These are phyloP conservation scores for Luperina nickerlii DNA, from an alignment of 2,888 invertebrate species.

Conservation along the genomic window DNA sequence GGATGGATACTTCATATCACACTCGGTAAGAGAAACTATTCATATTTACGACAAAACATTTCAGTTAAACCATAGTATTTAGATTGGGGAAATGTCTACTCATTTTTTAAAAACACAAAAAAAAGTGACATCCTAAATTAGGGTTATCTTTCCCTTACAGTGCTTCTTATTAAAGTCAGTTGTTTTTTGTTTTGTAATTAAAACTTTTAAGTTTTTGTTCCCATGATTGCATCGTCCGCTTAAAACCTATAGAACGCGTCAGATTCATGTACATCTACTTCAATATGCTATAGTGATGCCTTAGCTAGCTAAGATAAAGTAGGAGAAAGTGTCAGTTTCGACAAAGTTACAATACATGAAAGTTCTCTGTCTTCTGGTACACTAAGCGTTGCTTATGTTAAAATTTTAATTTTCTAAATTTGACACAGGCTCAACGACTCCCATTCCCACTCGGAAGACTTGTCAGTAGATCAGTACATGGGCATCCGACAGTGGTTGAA, in stretches of 20 bases:
- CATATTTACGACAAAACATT: not conserved
- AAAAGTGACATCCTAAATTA: too few relatives aligned
- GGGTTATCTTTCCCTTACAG: too few relatives aligned
- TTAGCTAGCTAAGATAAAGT: not conserved
- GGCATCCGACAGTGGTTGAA: slow-evolving; percentile 77
- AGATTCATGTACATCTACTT: too few relatives aligned
- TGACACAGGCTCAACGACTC: slow-evolving; percentile 72
- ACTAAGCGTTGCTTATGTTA: not conserved
- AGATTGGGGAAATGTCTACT: not conserved
- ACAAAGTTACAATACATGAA: too few relatives aligned
- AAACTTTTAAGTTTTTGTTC: not conserved
- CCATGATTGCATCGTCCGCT: not conserved
- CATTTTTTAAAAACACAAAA: too few relatives aligned
- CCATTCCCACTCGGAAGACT: slow-evolving; percentile 72
- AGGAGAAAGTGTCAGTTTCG: too few relatives aligned
- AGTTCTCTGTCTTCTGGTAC: not conserved
- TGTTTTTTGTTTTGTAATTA: not conserved
- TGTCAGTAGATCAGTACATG: slow-evolving; percentile 81
- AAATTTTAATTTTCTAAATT: not conserved
- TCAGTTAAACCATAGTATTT: not conserved
- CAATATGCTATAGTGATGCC: not conserved
- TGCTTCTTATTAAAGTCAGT: too few relatives aligned
- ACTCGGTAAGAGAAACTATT: slow-evolving; percentile 88
- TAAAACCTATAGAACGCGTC: not conserved
- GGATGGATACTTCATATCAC: slow-evolving; percentile 94